phyloP scores from a whole-genome alignment of 1,140 invertebrate genomes.

The Thalassaphorura encarpata region DNA sequence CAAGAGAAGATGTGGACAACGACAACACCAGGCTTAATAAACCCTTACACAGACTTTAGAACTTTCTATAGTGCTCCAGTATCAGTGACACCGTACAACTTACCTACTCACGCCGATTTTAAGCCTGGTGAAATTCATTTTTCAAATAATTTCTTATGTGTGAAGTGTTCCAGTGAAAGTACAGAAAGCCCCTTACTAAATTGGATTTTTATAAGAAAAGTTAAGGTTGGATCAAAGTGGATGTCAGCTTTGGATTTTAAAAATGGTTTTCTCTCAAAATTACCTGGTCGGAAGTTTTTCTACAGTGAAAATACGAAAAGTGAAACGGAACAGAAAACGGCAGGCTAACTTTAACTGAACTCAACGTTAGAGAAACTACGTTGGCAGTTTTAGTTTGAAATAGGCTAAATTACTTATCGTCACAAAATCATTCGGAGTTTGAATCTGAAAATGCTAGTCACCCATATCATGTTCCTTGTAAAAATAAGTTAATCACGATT shows the following conservation, averaged over 20 bases:
- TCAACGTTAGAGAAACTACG: too few species aligned
- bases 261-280: constrained; percentile 28
- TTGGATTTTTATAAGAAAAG: constrained; percentile 35
- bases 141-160: constrained; percentile 21
- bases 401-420: too few species aligned
- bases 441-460: too few species aligned
- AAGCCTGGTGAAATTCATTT: constrained; percentile 23
- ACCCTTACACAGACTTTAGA: neutral
- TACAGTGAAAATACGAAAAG: too few species aligned
- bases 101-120: constrained; percentile 4
- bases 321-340: too few species aligned
- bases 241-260: constrained; percentile 32
- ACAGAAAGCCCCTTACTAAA: neutral
- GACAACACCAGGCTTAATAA: neutral
- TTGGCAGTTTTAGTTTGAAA: too few species aligned
- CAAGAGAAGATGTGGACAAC: neutral
- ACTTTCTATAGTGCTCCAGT: constrained; percentile 9
- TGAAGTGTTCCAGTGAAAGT: constrained; percentile 25
- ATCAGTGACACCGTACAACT: neutral
- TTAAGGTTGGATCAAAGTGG: constrained; percentile 34
- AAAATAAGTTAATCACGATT: too few species aligned
- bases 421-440: too few species aligned
- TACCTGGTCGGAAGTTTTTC: neutral
- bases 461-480: too few species aligned
- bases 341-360: too few species aligned